Percentiles rank a stretch among this genome's conserved stretches.
phyloP scores from a whole-genome alignment of 2,888 invertebrate species.

The Tuberolachnus salignus region DNA sequence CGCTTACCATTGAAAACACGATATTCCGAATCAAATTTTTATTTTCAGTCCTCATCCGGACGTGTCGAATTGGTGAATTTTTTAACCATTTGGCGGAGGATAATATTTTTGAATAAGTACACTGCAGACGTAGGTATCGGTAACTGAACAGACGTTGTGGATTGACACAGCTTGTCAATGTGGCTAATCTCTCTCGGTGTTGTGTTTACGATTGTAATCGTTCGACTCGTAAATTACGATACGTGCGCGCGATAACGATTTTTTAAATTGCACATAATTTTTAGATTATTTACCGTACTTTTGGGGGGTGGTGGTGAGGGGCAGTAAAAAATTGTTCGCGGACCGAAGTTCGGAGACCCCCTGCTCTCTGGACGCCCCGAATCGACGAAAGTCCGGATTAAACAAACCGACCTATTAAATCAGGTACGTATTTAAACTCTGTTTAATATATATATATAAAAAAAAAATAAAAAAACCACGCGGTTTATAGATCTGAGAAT shows the following conservation, averaged over 20 bases:
- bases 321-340: neutral
- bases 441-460: too few species aligned
- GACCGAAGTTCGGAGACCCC: conserved; percentile 4
- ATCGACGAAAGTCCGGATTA: too few species aligned
- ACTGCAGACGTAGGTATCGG: neutral
- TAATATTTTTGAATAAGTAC: conserved; percentile 11
- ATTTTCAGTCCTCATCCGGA: conserved; percentile 28
- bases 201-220: neutral
- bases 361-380: too few species aligned
- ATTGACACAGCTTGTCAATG: neutral
- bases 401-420: too few species aligned
- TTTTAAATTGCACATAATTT: conserved; percentile 31
- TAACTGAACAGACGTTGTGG: conserved; percentile 16
- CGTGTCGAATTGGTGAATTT: conserved; percentile 22
- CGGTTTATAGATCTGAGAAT: too few species aligned
- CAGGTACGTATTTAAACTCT: too few species aligned
- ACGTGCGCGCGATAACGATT: conserved; percentile 21
- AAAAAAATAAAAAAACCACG: too few species aligned
- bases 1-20: too few species aligned
- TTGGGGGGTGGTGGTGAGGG: too few species aligned
- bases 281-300: neutral
- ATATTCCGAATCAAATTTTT: too few species aligned
- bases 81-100: neutral
- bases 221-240: conserved; percentile 14
- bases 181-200: conserved; percentile 9